These are phyloP conservation scores for Oligia latruncula DNA, from an alignment of 2,888 invertebrate genomes.

Conservation along the genomic window DNA sequence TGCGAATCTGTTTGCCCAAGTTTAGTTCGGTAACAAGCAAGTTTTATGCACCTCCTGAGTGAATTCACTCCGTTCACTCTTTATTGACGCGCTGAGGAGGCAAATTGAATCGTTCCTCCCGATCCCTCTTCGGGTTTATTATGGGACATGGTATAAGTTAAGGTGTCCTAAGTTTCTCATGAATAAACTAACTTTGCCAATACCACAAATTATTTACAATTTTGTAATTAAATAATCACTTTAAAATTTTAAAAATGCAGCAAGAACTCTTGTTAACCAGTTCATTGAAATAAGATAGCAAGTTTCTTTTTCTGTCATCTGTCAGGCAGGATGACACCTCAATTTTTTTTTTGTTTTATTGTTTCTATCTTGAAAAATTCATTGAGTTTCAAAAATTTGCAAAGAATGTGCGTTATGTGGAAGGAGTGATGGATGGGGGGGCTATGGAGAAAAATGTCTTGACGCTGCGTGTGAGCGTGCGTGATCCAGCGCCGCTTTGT, in stretches of 20 bases:
- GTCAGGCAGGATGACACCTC: too few species aligned
- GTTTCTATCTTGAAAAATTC: too few species aligned
- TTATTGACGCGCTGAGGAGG: conserved; percentile 61
- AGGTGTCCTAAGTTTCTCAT: not conserved
- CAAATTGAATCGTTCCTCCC: conserved; percentile 54
- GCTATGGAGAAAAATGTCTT: too few species aligned
- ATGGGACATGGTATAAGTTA: not conserved
- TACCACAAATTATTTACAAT: not conserved
- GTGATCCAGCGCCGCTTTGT: too few species aligned
- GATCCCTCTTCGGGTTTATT: conserved; percentile 15
- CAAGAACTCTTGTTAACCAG: not conserved
- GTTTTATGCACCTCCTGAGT: conserved; percentile 66
- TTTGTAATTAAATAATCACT: not conserved
- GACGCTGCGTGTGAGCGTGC: too few species aligned
- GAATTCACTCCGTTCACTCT: conserved; percentile 62
- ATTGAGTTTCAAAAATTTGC: too few species aligned
- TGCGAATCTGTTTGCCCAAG: conserved; percentile 69
- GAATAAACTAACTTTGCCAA: not conserved
- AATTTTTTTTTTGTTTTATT: too few species aligned
- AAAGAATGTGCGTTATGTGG: too few species aligned
- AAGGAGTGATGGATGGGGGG: too few species aligned
- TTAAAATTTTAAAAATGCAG: not conserved
- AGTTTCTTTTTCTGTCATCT: too few species aligned
- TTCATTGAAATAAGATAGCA: not conserved
- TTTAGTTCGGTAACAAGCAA: conserved; percentile 59